phyloP scores from a whole-genome alignment of 2,888 invertebrate species.

The Pammene aurita region DNA sequence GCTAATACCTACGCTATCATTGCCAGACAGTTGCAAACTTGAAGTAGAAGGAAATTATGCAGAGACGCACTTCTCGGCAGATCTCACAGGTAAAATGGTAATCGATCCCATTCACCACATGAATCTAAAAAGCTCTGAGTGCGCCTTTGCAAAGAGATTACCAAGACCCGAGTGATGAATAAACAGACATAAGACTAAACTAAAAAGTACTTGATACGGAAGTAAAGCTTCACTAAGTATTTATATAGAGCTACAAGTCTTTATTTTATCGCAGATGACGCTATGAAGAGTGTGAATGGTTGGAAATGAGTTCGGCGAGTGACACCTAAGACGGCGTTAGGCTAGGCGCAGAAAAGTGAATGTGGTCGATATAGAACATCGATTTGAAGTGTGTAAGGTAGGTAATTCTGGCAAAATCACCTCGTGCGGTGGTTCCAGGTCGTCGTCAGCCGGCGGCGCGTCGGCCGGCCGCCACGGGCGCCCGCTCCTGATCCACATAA shows the following conservation, averaged over 20 bases:
- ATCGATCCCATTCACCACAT: conserved; percentile 9
- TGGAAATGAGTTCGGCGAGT: conserved; percentile 60
- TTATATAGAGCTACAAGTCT: conserved; percentile 34
- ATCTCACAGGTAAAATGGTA: conserved; percentile 6
- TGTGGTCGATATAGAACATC: conserved; percentile 59
- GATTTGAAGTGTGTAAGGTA: conserved; percentile 71
- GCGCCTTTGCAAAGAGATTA: conserved; percentile 45
- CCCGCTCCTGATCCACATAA: conserved; percentile 79
- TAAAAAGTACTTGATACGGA: conserved; percentile 24
- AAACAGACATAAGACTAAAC: conserved; percentile 21
- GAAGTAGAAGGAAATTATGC: conserved; percentile 37
- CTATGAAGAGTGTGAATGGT: conserved; percentile 47
- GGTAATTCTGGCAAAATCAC: conserved; percentile 84
- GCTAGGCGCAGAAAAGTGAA: conserved; percentile 72
- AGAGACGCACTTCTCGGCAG: conserved; percentile 44
- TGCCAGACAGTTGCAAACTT: conserved; percentile 28
- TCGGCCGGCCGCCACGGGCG: conserved; percentile 74
- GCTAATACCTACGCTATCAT: conserved; percentile 18
- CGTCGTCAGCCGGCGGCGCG: conserved; percentile 74
- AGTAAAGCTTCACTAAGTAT: conserved; percentile 33
- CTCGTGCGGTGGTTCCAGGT: conserved; percentile 77
- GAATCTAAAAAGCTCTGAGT: conserved; percentile 43
- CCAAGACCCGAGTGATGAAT: conserved; percentile 38
- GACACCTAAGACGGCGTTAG: conserved; percentile 72
- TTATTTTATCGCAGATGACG: conserved; percentile 33